Base-by-base conservation (phyloP, 2,113 vertebrate genomes). In the Clarias magur region DNA sequence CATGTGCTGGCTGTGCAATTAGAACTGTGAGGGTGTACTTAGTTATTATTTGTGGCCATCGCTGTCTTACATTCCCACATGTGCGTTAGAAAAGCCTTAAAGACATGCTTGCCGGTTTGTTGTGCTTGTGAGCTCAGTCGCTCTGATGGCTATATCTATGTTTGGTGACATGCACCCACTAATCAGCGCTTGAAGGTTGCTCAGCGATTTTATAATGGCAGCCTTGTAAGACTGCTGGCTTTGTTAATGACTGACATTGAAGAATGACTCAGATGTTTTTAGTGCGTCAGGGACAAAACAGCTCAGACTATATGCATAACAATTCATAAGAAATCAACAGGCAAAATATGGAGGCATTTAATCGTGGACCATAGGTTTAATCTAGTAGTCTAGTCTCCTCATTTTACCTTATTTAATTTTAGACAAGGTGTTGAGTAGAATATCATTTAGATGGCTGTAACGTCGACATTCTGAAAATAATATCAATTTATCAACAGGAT, bases 181-280 rank as follows among this genome's bases (percentile, higher is more conserved):
- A 87, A 87, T 87, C 81, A 87, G 86, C 0, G 60, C 72, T 78
- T 65, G 17, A 83, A 57, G 63, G 78, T 30, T 76, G 80, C 57
- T 87, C 72, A 67, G 70, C 48, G 48, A 83, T 75, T 82, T 83
- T 87, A 78, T 83, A 87, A 87, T 87, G 42, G 80, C 80, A 76
- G 60, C 80, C 81, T 87, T 83, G 86, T 15, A 11, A 59, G 34
- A 63, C 85, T 59, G 21, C 56, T 72, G 78, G 85, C 80, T 67
- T 87, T 82, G 42, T 84, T 87, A 87, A 83, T 78, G 60, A 87
- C 86, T 79, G 67, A 56, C 81, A 73, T 68, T 57, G 72, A 68
- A n/a, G 73, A 67, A n/a, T 59, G 76, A 86, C 75, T 57, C 48
- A 63, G 25, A 53, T 83, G 82, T 68, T 84, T 87, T 84, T 78